Conservation (phyloP, 1,140 invertebrate genomes). For the Drosophila quadrilineata region DNA sequence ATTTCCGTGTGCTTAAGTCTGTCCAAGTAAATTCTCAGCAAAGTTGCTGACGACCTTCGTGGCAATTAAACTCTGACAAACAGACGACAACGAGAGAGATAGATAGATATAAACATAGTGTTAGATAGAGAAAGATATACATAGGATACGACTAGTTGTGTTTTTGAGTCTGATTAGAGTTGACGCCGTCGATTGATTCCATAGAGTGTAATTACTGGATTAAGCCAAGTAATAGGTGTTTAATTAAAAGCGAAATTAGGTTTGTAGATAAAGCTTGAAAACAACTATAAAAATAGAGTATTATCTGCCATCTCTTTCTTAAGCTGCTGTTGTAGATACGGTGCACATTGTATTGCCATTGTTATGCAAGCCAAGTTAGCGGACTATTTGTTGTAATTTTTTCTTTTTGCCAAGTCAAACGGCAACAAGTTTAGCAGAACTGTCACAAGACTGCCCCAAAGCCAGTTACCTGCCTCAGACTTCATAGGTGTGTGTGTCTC, state of each 20-base stretch:
- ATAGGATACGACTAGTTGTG: not conserved
- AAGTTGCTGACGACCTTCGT: slow-evolving; percentile 44
- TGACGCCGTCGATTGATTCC: slow-evolving; percentile 20
- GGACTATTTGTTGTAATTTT: no score
- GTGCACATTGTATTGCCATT: slow-evolving; percentile 19
- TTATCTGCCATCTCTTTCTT: not conserved
- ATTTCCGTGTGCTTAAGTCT: not conserved
- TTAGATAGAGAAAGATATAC: slow-evolving; percentile 22
- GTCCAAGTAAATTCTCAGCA: slow-evolving; percentile 12
- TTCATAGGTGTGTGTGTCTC: not conserved
- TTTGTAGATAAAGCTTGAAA: slow-evolving; percentile 46
- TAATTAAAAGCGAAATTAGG: slow-evolving; percentile 66
- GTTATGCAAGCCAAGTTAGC: slow-evolving; percentile 55
- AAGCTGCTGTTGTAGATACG: not conserved
- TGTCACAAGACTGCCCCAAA: slow-evolving; percentile 48
- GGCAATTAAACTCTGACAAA: slow-evolving; percentile 41
- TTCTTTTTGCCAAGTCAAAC: no score
- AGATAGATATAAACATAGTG: no score
- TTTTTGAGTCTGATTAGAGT: slow-evolving; percentile 29
- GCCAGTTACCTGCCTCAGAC: slow-evolving; percentile 5
- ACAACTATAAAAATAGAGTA: no score
- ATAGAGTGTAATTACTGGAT: slow-evolving; percentile 40
- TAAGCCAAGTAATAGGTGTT: slow-evolving; percentile 36
- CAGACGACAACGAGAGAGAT: slow-evolving; percentile 16
- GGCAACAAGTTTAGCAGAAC: no score